Conservation (phyloP, 2,113 vertebrate species). For the Chaetodon auriga region DNA sequence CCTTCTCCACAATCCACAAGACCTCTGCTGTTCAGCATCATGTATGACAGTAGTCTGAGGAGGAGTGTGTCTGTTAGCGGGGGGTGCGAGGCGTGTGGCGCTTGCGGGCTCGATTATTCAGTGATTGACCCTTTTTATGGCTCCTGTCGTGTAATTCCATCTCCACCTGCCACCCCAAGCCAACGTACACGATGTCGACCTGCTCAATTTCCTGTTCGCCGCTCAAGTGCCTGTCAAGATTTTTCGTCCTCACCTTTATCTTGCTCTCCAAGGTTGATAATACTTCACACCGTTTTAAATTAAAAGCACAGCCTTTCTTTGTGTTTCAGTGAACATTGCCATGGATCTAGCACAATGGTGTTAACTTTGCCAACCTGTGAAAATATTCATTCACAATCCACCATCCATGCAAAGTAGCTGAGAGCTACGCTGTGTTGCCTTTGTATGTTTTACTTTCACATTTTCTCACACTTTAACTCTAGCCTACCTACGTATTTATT, state of each 20-base stretch:
- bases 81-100: background rate
- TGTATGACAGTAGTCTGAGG: background rate
- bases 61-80: background rate
- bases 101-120: conserved; percentile 9
- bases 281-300: background rate
- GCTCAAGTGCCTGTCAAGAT: conserved; percentile 21
- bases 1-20: background rate
- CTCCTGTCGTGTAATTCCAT: conserved; percentile 22
- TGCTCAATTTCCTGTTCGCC: conserved; percentile 44
- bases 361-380: background rate
- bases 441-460: background rate
- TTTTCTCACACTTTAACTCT: background rate
- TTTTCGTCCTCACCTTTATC: background rate
- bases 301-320: background rate
- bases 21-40: background rate
- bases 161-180: conserved; percentile 9
- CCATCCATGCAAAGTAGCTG: background rate
- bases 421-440: background rate
- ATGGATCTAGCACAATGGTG: background rate
- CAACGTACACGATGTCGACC: conserved; percentile 32
- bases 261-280: background rate
- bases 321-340: background rate
- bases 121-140: conserved; percentile 10
- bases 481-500: background rate
- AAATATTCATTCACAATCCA: background rate